Percentiles rank a stretch among this genome's conserved stretches.
These are phyloP conservation scores for Venustaconcha ellipsiformis DNA, from an alignment of 1,140 invertebrate genomes.

Conservation along the genomic window DNA sequence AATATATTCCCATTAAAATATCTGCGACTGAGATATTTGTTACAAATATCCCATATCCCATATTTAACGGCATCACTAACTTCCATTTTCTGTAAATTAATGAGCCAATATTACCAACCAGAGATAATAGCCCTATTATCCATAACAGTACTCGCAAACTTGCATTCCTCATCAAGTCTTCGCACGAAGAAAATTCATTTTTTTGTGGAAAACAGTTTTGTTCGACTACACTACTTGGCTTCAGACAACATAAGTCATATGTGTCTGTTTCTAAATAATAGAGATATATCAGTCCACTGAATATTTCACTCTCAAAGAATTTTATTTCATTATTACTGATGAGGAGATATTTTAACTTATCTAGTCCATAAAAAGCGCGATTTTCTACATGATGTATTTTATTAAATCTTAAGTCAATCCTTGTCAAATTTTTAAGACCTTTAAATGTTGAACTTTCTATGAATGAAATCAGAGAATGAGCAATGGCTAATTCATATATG, in stretches of 20 bases:
- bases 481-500: no score
- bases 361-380: constrained; percentile 1
- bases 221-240: not conserved
- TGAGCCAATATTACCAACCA: constrained; percentile 17
- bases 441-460: no score
- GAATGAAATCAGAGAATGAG: no score
- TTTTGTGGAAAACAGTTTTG: constrained; percentile 22
- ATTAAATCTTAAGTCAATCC: not conserved
- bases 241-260: constrained; percentile 29
- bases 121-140: constrained; percentile 14
- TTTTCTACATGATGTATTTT: not conserved
- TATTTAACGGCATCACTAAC: not conserved
- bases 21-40: constrained; percentile 44
- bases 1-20: constrained; percentile 51
- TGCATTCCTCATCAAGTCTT: constrained; percentile 16
- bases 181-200: constrained; percentile 33
- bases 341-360: not conserved
- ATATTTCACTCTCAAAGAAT: constrained; percentile 2
- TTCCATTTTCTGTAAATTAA: constrained; percentile 11
- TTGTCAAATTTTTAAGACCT: no score
- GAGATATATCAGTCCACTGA: constrained; percentile 8
- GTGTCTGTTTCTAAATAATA: constrained; percentile 8
- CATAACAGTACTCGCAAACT: constrained; percentile 31
- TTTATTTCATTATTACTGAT: not conserved
- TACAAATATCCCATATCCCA: constrained; percentile 29